Percentiles rank a stretch among this genome's conserved stretches.
phyloP scores from a whole-genome alignment of 2,113 vertebrate genomes.

The Zeus faber region DNA sequence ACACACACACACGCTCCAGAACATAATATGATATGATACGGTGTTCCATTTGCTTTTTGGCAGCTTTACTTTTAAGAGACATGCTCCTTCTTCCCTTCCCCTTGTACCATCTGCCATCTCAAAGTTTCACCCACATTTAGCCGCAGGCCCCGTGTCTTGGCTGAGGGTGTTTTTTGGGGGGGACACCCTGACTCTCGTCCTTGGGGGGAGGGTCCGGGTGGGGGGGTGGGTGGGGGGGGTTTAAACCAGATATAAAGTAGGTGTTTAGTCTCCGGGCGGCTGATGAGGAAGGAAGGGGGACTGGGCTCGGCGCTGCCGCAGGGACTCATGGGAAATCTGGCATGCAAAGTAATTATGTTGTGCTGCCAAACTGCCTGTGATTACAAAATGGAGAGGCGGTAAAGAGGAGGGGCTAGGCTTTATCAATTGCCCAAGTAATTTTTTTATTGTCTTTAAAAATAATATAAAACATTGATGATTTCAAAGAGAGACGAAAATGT shows the following conservation, averaged over 20 bases:
- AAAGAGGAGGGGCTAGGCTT: constrained; percentile 65
- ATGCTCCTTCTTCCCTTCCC: constrained; percentile 48
- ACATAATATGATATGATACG: constrained; percentile 57
- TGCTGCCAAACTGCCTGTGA: constrained; percentile 71
- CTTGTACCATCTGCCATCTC: constrained; percentile 73
- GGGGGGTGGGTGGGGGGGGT: constrained; percentile 68
- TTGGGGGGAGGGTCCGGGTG: constrained; percentile 65
- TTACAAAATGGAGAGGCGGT: constrained; percentile 64
- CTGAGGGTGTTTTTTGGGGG: constrained; percentile 66
- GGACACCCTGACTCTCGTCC: constrained; percentile 71
- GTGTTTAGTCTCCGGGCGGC: constrained; percentile 75
- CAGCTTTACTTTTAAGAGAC: constrained; percentile 70
- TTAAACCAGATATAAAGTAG: constrained; percentile 76
- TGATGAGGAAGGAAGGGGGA: constrained; percentile 67
- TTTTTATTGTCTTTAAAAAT: constrained; percentile 24
- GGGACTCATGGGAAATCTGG: constrained; percentile 77
- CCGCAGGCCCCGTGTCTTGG: constrained; percentile 63
- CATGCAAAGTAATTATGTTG: constrained; percentile 71
- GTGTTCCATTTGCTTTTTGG: constrained; percentile 65
- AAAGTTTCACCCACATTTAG: constrained; percentile 70
- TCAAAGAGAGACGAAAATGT: constrained; percentile 39
- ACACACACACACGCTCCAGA: too few species aligned
- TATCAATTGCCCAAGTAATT: constrained; percentile 67
- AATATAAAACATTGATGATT: constrained; percentile 33
- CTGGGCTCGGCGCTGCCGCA: constrained; percentile 66